phyloP scores from a whole-genome alignment of 2,797 vertebrate genomes.

The Morelia viridis region DNA sequence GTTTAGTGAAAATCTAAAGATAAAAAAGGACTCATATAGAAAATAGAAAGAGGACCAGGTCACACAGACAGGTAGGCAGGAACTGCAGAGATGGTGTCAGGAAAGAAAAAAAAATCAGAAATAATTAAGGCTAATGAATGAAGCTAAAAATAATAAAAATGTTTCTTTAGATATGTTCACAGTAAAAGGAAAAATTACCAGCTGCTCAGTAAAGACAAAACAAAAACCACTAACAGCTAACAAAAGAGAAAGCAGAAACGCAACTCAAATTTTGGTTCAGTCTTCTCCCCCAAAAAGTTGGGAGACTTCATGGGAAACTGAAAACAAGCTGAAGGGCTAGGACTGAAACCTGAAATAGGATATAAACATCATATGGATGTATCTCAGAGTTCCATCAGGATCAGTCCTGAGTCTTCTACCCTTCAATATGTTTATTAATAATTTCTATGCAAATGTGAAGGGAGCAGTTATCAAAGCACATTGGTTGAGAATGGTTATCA shows the following conservation, averaged over 20 bases:
- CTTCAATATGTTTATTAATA: neutral
- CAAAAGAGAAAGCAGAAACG: neutral
- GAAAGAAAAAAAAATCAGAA: neutral
- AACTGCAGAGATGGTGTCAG: neutral
- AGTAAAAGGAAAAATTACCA: neutral
- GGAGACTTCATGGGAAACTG: neutral
- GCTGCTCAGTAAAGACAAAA: neutral
- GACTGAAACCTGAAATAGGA: neutral
- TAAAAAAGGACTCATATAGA: neutral
- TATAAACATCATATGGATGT: neutral
- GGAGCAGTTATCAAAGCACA: neutral
- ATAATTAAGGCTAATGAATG: neutral
- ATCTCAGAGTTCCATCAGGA: neutral
- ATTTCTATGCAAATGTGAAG: neutral
- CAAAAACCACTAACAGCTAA: neutral
- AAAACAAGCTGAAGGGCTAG: neutral
- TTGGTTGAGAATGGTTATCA: no score
- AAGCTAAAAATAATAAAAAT: neutral
- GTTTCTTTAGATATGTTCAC: neutral
- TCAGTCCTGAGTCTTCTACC: neutral
- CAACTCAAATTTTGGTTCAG: neutral
- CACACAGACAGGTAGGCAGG: neutral
- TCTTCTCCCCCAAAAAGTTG: neutral
- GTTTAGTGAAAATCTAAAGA: neutral
- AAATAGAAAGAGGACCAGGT: neutral